Conservation (phyloP, 2,797 vertebrate genomes). For the Silurus lanzhouensis region DNA sequence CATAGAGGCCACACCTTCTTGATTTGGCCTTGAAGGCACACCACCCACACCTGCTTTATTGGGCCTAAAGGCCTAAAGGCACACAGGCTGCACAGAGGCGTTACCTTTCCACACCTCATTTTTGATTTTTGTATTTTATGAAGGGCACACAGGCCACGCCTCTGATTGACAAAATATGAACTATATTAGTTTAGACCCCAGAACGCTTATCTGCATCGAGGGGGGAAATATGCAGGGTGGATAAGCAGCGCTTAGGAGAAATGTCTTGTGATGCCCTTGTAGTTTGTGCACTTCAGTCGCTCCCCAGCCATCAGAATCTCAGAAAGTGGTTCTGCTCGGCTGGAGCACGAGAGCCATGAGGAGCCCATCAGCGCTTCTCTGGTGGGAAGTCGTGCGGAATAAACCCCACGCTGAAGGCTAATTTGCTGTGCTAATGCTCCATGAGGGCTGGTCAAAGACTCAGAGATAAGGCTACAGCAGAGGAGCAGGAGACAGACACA, state of each 20-base stretch:
- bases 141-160: background rate
- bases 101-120: background rate
- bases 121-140: background rate
- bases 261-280: constrained; percentile 41
- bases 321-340: constrained; percentile 41
- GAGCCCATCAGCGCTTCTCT: constrained; percentile 48
- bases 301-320: constrained; percentile 45
- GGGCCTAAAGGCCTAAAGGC: background rate
- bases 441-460: constrained; percentile 53
- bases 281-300: constrained; percentile 27
- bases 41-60: background rate
- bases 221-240: background rate
- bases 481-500: constrained; percentile 21
- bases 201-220: background rate
- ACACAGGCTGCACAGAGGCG: background rate
- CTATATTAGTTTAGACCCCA: background rate
- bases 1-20: no score
- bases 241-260: constrained; percentile 37
- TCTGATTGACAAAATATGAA: background rate
- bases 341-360: constrained; percentile 48
- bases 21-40: background rate
- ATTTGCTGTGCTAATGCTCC: constrained; percentile 61
- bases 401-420: constrained; percentile 53
- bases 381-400: constrained; percentile 56
- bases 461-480: constrained; percentile 35